These are phyloP conservation scores for Agrilus biguttatus DNA, from an alignment of 2,888 invertebrate species.

Conservation along the genomic window DNA sequence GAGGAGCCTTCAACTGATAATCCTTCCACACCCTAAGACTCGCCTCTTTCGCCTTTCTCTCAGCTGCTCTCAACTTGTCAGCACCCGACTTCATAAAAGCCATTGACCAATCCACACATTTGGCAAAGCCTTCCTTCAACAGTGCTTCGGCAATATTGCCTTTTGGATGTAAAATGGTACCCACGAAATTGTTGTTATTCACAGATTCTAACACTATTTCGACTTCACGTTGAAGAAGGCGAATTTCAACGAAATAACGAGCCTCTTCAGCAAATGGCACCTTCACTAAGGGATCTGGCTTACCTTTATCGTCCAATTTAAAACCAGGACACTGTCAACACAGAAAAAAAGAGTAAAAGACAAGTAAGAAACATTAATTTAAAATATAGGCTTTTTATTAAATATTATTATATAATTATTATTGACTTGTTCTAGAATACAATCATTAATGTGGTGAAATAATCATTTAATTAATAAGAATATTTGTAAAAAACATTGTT, in stretches of 20 bases:
- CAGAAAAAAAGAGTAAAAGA: constrained; percentile 10
- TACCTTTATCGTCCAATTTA: constrained; percentile 59
- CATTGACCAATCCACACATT: constrained; percentile 89
- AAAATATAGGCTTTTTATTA: no score
- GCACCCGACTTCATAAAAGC: constrained; percentile 63
- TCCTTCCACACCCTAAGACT: constrained; percentile 83
- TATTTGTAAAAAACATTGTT: no score
- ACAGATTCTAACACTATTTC: constrained; percentile 83
- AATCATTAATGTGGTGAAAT: no score
- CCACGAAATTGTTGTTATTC: constrained; percentile 86
- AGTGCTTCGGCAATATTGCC: constrained; percentile 90
- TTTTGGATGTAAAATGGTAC: constrained; percentile 82
- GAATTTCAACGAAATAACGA: constrained; percentile 81
- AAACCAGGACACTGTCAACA: constrained; percentile 55
- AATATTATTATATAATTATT: no score
- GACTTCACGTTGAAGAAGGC: constrained; percentile 81
- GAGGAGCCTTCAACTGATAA: constrained; percentile 61
- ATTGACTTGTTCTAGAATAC: no score
- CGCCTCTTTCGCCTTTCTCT: constrained; percentile 76
- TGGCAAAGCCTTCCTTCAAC: constrained; percentile 71
- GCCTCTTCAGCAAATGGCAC: constrained; percentile 79
- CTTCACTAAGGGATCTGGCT: constrained; percentile 49
- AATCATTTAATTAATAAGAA: no score
- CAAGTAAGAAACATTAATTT: background rate
- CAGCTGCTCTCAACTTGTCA: constrained; percentile 70